A percentile compares a stretch with the other conserved stretches of the same genome.
Conservation (phyloP, 2,797 vertebrate genomes). For the Danio albolineatus region DNA sequence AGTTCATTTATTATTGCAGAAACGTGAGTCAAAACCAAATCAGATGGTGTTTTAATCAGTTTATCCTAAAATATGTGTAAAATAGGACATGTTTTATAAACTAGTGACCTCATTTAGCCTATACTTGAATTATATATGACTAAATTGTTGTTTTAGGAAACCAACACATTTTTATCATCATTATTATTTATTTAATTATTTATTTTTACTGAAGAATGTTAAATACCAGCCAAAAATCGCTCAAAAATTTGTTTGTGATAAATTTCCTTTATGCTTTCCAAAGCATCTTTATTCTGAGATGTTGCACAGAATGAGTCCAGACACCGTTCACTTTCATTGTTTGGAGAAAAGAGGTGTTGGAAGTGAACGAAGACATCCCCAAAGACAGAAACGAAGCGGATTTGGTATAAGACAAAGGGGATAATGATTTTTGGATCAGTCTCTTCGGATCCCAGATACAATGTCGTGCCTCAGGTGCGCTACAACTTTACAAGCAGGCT, state of each 20-base stretch:
- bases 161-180: neutral
- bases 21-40: conserved; percentile 16
- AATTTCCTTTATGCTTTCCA: neutral
- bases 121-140: neutral
- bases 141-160: neutral
- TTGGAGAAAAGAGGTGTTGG: neutral
- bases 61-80: neutral
- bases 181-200: neutral
- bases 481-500: no score
- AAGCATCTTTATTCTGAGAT: neutral
- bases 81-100: neutral
- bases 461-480: neutral
- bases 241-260: neutral
- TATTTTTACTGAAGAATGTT: neutral
- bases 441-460: neutral
- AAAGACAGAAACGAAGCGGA: neutral
- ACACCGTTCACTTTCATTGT: neutral
- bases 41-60: conserved; percentile 2
- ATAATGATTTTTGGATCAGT: neutral
- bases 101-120: neutral
- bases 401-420: neutral
- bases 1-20: conserved; percentile 31
- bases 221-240: neutral
- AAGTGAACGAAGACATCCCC: neutral
- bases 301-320: neutral